Conservation (phyloP, 2,797 vertebrate genomes). For the Neoniphon sammara region DNA sequence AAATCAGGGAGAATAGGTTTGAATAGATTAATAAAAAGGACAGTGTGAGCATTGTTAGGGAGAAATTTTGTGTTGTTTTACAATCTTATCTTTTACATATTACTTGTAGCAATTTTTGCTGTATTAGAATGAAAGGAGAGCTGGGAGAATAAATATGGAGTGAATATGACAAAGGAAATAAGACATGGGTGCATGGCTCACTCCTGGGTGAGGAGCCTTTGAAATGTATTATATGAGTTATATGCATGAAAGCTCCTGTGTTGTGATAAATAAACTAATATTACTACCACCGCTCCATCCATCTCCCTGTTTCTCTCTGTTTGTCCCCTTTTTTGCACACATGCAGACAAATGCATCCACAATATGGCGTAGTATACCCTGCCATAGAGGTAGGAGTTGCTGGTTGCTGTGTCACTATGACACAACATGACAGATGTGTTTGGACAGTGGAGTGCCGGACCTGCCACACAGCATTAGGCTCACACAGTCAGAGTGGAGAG, state of each 20-base stretch:
- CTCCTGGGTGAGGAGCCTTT: slow-evolving; percentile 6
- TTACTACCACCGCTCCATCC: neutral
- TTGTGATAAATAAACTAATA: neutral
- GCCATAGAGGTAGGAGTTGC: slow-evolving; percentile 80
- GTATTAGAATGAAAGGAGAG: neutral
- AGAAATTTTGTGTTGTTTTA: slow-evolving; percentile 2
- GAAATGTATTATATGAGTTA: too few relatives aligned
- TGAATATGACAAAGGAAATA: neutral
- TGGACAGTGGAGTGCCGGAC: slow-evolving; percentile 83
- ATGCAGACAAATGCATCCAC: slow-evolving; percentile 34
- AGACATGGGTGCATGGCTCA: neutral
- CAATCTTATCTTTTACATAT: too few relatives aligned
- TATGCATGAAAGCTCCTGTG: too few relatives aligned
- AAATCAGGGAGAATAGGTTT: slow-evolving; percentile 62
- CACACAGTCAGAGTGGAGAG: slow-evolving; percentile 80
- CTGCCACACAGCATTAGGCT: slow-evolving; percentile 84
- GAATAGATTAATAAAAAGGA: slow-evolving; percentile 16
- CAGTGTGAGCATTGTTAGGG: slow-evolving; percentile 9
- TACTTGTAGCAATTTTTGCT: neutral
- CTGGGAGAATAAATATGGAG: neutral
- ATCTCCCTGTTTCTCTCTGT: neutral
- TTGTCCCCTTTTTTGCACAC: slow-evolving; percentile 12
- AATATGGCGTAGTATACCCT: slow-evolving; percentile 51
- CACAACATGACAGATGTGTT: slow-evolving; percentile 84
- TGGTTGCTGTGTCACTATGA: slow-evolving; percentile 81